Evolutionary conservation across 2,888 invertebrate genomes (phyloP), one percentile per base, ranked within the genome.

Genomic region (Nesidiocoris tenuis): DNA sequence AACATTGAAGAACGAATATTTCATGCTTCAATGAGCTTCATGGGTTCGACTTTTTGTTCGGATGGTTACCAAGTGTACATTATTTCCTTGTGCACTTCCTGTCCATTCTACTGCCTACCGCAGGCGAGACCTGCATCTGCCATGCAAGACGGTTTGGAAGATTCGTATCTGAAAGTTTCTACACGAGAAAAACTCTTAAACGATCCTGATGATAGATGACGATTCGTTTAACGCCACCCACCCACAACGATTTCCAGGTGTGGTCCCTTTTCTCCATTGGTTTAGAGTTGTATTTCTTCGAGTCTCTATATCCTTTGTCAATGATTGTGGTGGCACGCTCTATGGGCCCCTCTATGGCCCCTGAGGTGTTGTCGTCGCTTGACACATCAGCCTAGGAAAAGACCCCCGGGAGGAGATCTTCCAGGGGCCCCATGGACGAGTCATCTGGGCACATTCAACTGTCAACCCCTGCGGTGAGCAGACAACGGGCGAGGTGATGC

Each of bases 191-290:
- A 3, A 12, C 39, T n/a, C 39, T 39, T 39, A 39, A 39, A 39
- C 39, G 39, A 25, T 56, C 2, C 57, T 24, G 70, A 70, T 70
- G 70, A 70, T 70, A 57, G 70, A 70, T 70, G 70, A 19, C 59
- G 57, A 24, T 12, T 18, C 24, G 23, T 59, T 19, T 5, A 24
- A 59, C 59, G 19, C 24, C 70, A 39, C 59, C 72, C 72, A 72
- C 72, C 72, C 72, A 72, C 72, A 23, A 21, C n/a, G 72, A 72
- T 72, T 63, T 72, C 72, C 72, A 72, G 72, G 72, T 72, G 72
- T 72, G 72, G 72, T 61, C 72, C 61, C 16, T 39, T 61, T n/a
- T 72, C 57, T 59, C 61, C 61, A 57, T 25, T 39, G 39, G 39
- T 39, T 12, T n/a, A n/a, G n/a, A n/a, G 12, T 39, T 39, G 39